Conservation (phyloP, 2,797 vertebrate species). For the Argentina silus region DNA sequence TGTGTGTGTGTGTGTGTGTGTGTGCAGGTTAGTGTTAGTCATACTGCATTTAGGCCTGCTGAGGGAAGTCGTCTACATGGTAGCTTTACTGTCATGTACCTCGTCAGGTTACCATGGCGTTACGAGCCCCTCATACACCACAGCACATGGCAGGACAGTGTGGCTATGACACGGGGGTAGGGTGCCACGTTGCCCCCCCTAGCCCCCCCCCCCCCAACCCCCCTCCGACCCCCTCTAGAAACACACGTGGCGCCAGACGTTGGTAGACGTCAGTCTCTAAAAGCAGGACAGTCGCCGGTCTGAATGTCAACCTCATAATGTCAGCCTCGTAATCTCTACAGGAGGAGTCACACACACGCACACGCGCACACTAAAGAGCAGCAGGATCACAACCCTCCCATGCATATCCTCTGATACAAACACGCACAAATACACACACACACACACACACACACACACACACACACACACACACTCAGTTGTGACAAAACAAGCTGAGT, state of each 20-base stretch:
- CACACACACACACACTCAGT: background rate
- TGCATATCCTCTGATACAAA: background rate
- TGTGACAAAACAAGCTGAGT: too few relatives aligned
- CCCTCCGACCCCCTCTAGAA: conserved; percentile 43
- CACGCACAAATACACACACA: conserved; percentile 14
- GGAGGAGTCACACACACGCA: conserved; percentile 12
- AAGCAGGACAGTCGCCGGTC: conserved; percentile 45
- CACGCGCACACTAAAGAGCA: conserved; percentile 4
- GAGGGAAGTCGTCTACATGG: conserved; percentile 57
- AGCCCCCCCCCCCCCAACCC: conserved; percentile 25
- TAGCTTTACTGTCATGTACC: conserved; percentile 71
- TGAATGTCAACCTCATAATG: conserved; percentile 49
- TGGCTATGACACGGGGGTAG: conserved; percentile 40
- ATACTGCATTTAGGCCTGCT: conserved; percentile 34
- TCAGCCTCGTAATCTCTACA: conserved; percentile 44
- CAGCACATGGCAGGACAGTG: conserved; percentile 54
- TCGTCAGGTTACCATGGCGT: conserved; percentile 63
- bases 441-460: conserved; percentile 3
- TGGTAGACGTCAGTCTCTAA: conserved; percentile 62
- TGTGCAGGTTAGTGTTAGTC: too few relatives aligned
- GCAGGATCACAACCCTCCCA: background rate
- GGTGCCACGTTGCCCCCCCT: conserved; percentile 22
- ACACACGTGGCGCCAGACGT: conserved; percentile 45
- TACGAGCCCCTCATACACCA: conserved; percentile 59
- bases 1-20: too few relatives aligned